Evolutionary conservation across 2,113 vertebrate species (phyloP).

Genomic region (Promerops cafer): DNA sequence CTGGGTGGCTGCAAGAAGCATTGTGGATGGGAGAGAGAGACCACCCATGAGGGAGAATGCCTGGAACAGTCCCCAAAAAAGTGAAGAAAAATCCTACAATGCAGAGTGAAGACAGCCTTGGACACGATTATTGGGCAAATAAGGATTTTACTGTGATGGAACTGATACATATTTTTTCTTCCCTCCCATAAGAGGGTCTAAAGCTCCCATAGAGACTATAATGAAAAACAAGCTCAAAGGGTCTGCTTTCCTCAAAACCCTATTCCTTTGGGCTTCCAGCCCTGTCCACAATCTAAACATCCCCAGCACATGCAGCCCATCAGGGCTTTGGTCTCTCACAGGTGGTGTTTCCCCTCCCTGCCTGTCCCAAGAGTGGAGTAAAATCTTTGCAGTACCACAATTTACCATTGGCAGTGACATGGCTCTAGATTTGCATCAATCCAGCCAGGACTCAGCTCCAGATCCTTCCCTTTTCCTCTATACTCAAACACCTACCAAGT

Average conservation of each 20-base stretch:
- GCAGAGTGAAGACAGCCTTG: background rate
- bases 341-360: background rate
- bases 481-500: background rate
- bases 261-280: background rate
- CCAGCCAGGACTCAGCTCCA: background rate
- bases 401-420: rapidly evolving
- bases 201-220: background rate
- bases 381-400: background rate
- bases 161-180: background rate
- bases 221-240: background rate
- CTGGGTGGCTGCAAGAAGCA: background rate
- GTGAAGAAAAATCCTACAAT: background rate
- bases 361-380: background rate
- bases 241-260: background rate
- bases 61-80: background rate
- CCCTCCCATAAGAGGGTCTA: background rate
- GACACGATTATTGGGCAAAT: background rate
- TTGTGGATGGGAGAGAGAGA: background rate
- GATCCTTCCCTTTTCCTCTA: background rate
- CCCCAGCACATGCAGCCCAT: background rate
- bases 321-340: background rate
- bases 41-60: background rate
- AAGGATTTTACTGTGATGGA: background rate
- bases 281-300: background rate
- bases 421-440: background rate